Evolutionary conservation across 2,113 vertebrate species (phyloP).

Genomic region (Lycocorax pyrrhopterus): DNA sequence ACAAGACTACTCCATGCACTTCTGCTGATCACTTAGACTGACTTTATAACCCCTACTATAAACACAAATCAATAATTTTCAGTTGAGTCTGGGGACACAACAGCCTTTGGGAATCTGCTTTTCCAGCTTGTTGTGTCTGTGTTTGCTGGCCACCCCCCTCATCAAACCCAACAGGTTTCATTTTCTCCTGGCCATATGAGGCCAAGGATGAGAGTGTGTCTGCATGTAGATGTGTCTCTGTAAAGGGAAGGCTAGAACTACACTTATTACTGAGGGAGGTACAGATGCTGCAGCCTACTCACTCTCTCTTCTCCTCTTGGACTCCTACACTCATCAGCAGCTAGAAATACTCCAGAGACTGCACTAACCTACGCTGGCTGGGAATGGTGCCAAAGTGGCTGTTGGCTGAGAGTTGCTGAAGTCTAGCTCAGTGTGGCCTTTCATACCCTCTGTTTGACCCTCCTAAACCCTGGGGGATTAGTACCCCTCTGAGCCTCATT

Average conservation of each 20-base stretch:
- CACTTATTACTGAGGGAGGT: not conserved
- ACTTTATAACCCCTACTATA: not conserved
- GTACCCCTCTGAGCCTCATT: conserved; percentile 21
- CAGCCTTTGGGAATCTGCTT: not conserved
- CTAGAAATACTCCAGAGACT: conserved; percentile 26
- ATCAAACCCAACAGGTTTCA: not conserved
- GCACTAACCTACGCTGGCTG: conserved; percentile 8
- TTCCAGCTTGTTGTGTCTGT: accelerated
- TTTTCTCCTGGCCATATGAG: not conserved
- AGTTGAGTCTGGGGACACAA: not conserved
- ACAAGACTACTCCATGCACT: not conserved
- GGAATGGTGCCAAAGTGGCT: conserved; percentile 28
- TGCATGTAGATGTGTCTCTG: not conserved
- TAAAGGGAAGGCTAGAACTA: not conserved
- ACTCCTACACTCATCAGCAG: not conserved
- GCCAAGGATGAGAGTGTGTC: not conserved
- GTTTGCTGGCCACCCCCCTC: not conserved
- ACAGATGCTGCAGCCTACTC: not conserved
- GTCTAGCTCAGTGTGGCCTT: conserved; percentile 7
- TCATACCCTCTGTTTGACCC: not conserved
- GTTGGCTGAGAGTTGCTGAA: not conserved
- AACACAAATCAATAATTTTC: not conserved
- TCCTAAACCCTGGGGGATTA: not conserved
- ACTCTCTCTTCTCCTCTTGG: not conserved
- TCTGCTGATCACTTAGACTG: not conserved